Base-by-base conservation (phyloP, 1,140 invertebrate species). In the Zaprionus davidi region DNA sequence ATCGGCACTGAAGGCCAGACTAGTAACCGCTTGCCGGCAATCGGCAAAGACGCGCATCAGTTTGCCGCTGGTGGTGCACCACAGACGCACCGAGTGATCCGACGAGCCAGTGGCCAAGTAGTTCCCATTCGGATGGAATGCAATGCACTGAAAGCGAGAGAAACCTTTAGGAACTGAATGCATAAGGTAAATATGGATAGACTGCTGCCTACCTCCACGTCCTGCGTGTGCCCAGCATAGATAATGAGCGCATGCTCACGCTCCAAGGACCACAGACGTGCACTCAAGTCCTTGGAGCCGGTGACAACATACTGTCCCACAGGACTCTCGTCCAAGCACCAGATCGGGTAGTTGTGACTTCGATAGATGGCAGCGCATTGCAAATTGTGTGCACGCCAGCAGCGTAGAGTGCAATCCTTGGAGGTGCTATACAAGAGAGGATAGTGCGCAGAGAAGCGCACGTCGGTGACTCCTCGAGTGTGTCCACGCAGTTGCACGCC, bases 301-400 rank as follows among this genome's bases (percentile, higher is more conserved):
- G 97, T 97, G 2, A 95, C 96, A 88, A 97, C 95, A 88, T 96
- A 96, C 57, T 95, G 93, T 64, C 95, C 95, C 81, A 95, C 95
- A 72, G 95, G 95, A 92, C 96, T 96, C 20, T 96, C 94, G 92
- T 96, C 96, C 92, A 98, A 93, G 92, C 96, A 96, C 96, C 97
- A 98, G 46, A 98, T 95, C n/a, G 97, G 96, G 90, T 97, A 96
- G 80, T 95, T 96, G 91, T 98, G 97, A 44, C 97, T 97, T 49
- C 95, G 95, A 86, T 96, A 97, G 75, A 96, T 94, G 49, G 95
- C 94, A 12, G 94, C 95, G 92, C 96, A 96, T 11, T 94, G 94
- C 75, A 95, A 95, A 90, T 96, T 95, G 44, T 94, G 93, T 0
- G 96, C 93, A 72, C 94, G 93, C 96, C 96, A 97, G 12, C 95